These are phyloP conservation scores for Oryzias celebensis DNA, from an alignment of 2,113 vertebrate genomes.

Conservation along the genomic window DNA sequence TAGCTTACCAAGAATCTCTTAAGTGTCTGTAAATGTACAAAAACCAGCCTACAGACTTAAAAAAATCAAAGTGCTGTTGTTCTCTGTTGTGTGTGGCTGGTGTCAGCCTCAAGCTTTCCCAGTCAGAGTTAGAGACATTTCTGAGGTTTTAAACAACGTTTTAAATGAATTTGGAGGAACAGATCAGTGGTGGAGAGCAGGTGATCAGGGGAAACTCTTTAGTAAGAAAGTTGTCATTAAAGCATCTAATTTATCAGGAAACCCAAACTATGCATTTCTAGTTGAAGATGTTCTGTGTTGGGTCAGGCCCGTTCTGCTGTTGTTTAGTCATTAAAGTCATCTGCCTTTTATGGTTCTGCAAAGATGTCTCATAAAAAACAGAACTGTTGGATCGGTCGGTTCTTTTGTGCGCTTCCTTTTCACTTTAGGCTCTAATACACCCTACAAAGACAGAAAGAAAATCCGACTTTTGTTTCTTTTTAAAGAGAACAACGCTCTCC, in stretches of 20 bases:
- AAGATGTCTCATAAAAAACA: too few relatives aligned
- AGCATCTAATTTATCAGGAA: too few relatives aligned
- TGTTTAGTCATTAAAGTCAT: slow-evolving; percentile 46
- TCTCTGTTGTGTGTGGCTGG: slow-evolving; percentile 19
- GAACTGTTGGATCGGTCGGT: too few relatives aligned
- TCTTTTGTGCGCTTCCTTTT: too few relatives aligned
- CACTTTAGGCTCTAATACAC: too few relatives aligned
- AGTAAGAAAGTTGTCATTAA: slow-evolving; percentile 45
- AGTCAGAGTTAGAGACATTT: slow-evolving; percentile 36
- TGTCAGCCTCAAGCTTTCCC: neutral
- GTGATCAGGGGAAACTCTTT: slow-evolving; percentile 49
- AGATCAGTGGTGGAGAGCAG: slow-evolving; percentile 39
- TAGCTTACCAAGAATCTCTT: slow-evolving; percentile 67
- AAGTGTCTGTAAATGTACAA: slow-evolving; percentile 27
- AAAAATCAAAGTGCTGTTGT: slow-evolving; percentile 23
- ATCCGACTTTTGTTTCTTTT: too few relatives aligned
- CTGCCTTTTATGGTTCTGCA: slow-evolving; percentile 26
- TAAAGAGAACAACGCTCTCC: too few relatives aligned
- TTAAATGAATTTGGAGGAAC: slow-evolving; percentile 37
- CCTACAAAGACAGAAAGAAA: too few relatives aligned
- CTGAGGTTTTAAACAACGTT: slow-evolving; percentile 36
- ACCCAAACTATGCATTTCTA: too few relatives aligned
- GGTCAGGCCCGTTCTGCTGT: slow-evolving; percentile 5
- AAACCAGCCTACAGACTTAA: slow-evolving; percentile 31
- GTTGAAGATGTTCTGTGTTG: slow-evolving; percentile 21